Percentiles rank a stretch among this genome's conserved stretches.
phyloP scores from a whole-genome alignment of 35 echinoderm and acorn worm genomes.

The Lytechinus pictus region DNA sequence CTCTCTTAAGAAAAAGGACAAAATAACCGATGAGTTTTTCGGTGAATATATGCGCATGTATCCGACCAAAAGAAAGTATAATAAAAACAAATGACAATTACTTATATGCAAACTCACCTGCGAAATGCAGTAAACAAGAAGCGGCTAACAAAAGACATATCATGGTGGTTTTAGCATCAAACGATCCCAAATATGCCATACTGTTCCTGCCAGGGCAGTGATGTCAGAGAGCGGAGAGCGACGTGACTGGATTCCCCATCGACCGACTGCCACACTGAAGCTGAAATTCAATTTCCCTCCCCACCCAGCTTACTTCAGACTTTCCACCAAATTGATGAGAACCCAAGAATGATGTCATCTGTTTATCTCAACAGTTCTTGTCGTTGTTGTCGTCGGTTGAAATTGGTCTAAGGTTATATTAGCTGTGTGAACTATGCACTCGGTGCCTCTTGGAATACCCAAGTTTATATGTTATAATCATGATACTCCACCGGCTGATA shows the following conservation, averaged over 20 bases:
- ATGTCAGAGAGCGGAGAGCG: neutral
- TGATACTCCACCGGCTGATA: neutral
- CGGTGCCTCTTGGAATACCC: neutral
- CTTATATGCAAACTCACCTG: neutral
- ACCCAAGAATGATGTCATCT: neutral
- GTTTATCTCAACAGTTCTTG: neutral
- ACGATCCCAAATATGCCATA: neutral
- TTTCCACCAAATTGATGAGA: neutral
- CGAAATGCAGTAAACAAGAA: slow-evolving; percentile 2
- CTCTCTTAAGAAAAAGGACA: no score
- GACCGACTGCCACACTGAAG: neutral
- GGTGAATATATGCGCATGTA: no score
- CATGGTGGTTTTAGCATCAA: neutral
- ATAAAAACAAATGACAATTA: neutral
- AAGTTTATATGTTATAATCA: neutral
- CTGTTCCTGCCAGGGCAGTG: neutral
- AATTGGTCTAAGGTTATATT: no score
- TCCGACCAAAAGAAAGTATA: no score
- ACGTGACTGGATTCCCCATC: neutral
- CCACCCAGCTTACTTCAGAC: neutral
- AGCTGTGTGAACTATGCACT: neutral
- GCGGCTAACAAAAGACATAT: neutral
- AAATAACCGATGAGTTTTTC: no score
- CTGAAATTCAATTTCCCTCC: neutral
- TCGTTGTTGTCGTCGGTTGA: neutral